Conservation (phyloP, 2,113 vertebrate species). For the Pelvicachromis taeniatus region DNA sequence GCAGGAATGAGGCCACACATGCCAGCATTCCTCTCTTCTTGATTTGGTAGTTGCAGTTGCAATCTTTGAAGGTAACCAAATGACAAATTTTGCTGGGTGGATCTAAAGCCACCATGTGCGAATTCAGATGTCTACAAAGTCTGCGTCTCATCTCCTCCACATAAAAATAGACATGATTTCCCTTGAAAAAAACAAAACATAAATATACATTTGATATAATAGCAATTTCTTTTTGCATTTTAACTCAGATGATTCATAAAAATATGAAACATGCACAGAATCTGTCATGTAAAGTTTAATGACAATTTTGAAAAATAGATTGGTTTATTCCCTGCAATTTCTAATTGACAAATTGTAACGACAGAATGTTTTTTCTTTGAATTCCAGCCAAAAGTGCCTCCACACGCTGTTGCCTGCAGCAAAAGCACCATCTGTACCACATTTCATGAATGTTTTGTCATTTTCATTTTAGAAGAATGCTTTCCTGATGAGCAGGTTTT, state of each 20-base stretch:
- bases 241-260: background rate
- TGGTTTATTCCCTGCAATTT: slow-evolving; percentile 9
- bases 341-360: slow-evolving; percentile 35
- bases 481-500: slow-evolving; percentile 46
- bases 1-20: background rate
- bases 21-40: background rate
- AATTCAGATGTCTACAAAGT: background rate
- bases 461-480: slow-evolving; percentile 37
- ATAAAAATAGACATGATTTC: background rate
- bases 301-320: background rate
- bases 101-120: background rate
- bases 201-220: background rate
- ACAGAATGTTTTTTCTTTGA: slow-evolving; percentile 39
- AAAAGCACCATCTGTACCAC: slow-evolving; percentile 47
- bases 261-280: background rate
- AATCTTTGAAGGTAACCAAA: slow-evolving; percentile 4
- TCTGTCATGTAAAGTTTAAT: background rate
- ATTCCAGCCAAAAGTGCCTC: slow-evolving; percentile 36
- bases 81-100: background rate
- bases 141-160: background rate
- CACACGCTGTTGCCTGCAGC: slow-evolving; percentile 40
- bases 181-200: background rate
- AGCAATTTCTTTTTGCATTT: background rate
- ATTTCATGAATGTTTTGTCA: slow-evolving; percentile 22
- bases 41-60: background rate